Evolutionary conservation across 2,113 vertebrate genomes (phyloP).

Genomic region (Galemys pyrenaicus): DNA sequence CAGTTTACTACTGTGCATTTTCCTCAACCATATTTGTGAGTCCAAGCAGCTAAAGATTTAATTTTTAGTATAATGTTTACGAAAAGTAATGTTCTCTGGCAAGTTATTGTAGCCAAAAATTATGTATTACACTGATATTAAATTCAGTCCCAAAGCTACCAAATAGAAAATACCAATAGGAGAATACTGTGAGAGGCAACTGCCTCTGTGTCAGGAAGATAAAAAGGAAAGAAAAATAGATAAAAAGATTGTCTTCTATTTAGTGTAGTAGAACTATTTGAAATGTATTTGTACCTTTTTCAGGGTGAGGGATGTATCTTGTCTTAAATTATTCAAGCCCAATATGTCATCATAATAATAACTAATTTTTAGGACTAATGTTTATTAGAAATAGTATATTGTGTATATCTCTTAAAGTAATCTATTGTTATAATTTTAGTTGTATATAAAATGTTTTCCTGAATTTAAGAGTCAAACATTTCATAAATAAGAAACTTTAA

Average conservation of each 20-base stretch:
- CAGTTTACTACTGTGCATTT: background rate
- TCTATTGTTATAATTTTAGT: background rate
- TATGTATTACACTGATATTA: background rate
- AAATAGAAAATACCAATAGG: too few relatives aligned
- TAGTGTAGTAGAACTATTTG: background rate
- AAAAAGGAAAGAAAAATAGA: too few relatives aligned
- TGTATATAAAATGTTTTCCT: background rate
- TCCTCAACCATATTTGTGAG: slow-evolving; percentile 4
- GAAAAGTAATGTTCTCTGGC: background rate
- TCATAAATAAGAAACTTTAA: background rate
- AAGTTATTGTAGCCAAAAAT: accelerated
- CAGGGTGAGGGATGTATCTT: background rate
- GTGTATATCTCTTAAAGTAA: background rate
- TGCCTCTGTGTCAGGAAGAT: too few relatives aligned
- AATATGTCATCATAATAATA: background rate
- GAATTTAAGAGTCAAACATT: background rate
- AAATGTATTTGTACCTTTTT: background rate
- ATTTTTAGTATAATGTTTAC: background rate
- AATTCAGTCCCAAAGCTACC: background rate
- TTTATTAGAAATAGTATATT: background rate
- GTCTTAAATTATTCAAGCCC: background rate
- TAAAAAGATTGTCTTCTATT: too few relatives aligned
- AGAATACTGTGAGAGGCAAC: too few relatives aligned
- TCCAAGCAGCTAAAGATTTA: background rate
- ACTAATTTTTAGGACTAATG: background rate